These are phyloP conservation scores for Fragum sueziense DNA, from an alignment of 2,888 invertebrate genomes.

Conservation along the genomic window DNA sequence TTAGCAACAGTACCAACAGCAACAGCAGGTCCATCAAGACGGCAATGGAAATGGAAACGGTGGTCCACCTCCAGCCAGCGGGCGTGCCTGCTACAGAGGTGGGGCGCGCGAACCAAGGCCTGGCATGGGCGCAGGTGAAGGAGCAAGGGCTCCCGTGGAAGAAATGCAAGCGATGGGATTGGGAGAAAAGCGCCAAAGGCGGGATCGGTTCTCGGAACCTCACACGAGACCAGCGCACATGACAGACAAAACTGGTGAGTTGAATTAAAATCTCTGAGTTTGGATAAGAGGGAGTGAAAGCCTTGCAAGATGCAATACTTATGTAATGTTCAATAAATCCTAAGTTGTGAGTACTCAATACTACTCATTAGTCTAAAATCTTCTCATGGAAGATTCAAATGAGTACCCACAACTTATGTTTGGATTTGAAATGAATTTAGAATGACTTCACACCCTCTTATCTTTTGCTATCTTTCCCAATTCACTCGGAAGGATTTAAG, in stretches of 20 bases:
- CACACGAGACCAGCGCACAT: constrained; percentile 70
- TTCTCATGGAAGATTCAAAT: too few species aligned
- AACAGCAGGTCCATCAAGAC: neutral
- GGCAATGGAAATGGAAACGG: constrained; percentile 39
- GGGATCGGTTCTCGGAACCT: constrained; percentile 57
- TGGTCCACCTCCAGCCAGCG: constrained; percentile 70
- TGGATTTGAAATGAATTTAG: too few species aligned
- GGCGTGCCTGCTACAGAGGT: constrained; percentile 74
- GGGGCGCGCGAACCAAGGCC: constrained; percentile 71
- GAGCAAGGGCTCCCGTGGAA: constrained; percentile 58
- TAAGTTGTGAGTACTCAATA: too few species aligned
- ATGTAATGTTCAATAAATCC: too few species aligned
- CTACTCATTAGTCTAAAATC: too few species aligned
- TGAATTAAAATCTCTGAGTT: too few species aligned
- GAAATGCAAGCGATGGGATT: constrained; percentile 65
- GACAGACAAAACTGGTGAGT: constrained; percentile 65
- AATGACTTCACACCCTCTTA: too few species aligned
- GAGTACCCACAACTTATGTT: too few species aligned
- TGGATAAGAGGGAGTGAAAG: too few species aligned
- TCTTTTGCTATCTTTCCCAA: too few species aligned
- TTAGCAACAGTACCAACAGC: neutral
- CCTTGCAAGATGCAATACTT: too few species aligned
- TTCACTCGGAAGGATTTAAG: too few species aligned
- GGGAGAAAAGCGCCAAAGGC: constrained; percentile 38
- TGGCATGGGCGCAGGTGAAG: constrained; percentile 66